Evolutionary conservation across 2,888 invertebrate genomes (phyloP).

Genomic region (Andrena minutula): DNA sequence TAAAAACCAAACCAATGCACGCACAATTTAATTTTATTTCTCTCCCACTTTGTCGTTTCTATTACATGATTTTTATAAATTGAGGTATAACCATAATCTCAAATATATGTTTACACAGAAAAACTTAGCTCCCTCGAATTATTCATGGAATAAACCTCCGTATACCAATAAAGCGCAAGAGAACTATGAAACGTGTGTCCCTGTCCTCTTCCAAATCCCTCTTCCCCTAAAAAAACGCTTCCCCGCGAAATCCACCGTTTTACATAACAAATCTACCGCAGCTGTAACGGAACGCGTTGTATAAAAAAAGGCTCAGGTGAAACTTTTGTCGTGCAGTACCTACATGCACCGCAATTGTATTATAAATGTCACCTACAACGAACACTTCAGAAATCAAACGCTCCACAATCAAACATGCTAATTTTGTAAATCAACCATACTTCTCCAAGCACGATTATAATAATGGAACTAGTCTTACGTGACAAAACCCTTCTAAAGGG

Average conservation of each 20-base stretch:
- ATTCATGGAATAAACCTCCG: background rate
- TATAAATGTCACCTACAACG: background rate
- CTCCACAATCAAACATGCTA: no score
- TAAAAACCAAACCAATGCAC: no score
- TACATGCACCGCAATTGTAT: conserved; percentile 16
- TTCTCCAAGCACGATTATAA: background rate
- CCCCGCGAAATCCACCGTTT: conserved; percentile 27
- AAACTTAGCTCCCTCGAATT: background rate
- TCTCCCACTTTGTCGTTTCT: no score
- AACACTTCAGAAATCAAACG: no score
- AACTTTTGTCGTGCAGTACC: conserved; percentile 24
- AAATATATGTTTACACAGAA: background rate
- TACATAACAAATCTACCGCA: conserved; percentile 45
- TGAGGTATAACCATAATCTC: background rate
- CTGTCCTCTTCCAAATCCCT: conserved; percentile 9
- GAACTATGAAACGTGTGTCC: background rate
- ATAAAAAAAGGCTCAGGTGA: background rate
- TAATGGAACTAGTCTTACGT: background rate
- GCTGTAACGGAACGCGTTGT: conserved; percentile 23
- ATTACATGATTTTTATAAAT: no score
- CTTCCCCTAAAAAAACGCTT: conserved; percentile 8
- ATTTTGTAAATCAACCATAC: no score
- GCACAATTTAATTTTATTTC: no score
- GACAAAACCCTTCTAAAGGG: background rate
- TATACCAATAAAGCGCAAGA: background rate